These are phyloP conservation scores for Ciona savignyi DNA, from an alignment of 23 tunicate species.

Conservation along the genomic window DNA sequence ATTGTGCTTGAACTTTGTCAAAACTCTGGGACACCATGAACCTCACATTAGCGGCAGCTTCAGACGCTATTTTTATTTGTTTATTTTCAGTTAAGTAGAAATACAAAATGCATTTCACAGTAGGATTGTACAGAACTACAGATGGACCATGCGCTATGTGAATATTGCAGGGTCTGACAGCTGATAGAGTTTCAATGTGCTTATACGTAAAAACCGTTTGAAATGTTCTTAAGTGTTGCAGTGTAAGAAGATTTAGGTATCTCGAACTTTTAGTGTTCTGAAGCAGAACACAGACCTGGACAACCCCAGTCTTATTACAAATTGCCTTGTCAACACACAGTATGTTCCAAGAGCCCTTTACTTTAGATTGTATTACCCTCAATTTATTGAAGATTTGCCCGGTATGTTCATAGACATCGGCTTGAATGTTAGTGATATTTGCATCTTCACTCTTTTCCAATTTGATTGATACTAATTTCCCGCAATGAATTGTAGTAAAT, in stretches of 20 bases:
- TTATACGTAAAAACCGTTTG: neutral
- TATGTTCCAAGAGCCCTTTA: constrained; percentile 7
- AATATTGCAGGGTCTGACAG: neutral
- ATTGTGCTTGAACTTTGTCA: no score
- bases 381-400: neutral
- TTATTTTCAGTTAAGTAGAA: no score
- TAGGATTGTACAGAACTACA: neutral
- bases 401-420: neutral
- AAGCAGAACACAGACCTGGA: constrained; percentile 20
- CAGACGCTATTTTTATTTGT: no score
- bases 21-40: no score
- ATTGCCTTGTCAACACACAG: neutral
- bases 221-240: neutral
- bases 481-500: neutral
- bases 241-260: neutral
- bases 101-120: neutral
- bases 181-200: neutral
- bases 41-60: no score
- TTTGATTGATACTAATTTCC: neutral
- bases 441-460: neutral
- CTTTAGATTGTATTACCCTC: neutral
- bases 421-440: neutral
- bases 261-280: neutral
- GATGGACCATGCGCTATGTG: neutral
- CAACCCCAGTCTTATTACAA: constrained; percentile 9